Evolutionary conservation across 2,113 vertebrate species (phyloP).

Genomic region (Alouatta palliata): DNA sequence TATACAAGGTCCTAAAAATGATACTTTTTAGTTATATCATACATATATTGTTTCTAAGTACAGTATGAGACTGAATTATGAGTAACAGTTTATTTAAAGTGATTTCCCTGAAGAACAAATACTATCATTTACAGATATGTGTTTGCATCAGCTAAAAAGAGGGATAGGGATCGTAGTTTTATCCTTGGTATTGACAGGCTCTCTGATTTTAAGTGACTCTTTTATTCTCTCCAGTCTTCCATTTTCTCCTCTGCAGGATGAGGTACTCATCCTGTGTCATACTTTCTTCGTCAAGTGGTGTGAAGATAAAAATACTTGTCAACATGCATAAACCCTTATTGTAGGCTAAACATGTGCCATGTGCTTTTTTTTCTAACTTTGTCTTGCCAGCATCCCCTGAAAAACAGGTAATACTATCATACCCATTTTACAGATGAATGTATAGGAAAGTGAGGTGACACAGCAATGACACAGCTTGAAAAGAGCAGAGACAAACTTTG

Average conservation of each 20-base stretch:
- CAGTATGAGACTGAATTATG: background rate
- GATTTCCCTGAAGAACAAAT: background rate
- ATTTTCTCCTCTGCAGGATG: background rate
- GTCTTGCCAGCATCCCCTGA: background rate
- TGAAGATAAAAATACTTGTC: background rate
- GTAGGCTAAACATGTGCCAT: background rate
- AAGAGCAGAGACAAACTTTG: background rate
- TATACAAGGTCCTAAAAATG: background rate
- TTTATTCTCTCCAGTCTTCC: background rate
- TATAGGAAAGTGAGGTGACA: background rate
- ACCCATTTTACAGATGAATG: background rate
- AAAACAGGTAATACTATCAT: background rate
- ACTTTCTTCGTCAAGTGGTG: too few relatives aligned
- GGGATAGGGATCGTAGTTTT: background rate
- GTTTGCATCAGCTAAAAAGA: background rate
- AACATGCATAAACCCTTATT: background rate
- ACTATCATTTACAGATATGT: background rate
- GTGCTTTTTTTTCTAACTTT: background rate
- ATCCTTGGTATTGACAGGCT: background rate
- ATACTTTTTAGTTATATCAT: background rate
- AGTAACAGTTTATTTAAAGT: background rate
- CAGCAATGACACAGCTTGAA: background rate
- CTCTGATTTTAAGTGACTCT: background rate
- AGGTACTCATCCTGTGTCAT: too few relatives aligned
- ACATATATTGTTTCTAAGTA: background rate